Percentiles rank a stretch among this genome's conserved stretches.
These are phyloP conservation scores for Neotoma lepida DNA, from an alignment of 2,113 vertebrate species.

Conservation along the genomic window DNA sequence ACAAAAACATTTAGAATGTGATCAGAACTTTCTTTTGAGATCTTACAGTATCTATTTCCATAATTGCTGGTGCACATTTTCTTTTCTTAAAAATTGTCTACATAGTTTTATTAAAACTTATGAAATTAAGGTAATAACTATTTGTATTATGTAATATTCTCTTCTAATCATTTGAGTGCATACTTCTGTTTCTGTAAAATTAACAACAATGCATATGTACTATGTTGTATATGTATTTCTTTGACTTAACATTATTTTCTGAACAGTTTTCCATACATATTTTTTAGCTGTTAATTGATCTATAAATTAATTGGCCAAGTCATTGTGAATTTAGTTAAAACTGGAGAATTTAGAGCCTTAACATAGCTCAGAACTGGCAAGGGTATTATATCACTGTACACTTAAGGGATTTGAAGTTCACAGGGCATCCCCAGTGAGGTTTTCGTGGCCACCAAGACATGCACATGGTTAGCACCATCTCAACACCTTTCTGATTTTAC, in stretches of 20 bases:
- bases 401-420: neutral
- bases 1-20: neutral
- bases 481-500: rapidly evolving
- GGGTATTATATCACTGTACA: neutral
- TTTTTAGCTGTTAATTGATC: slow-evolving; percentile 22
- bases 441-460: neutral
- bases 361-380: neutral
- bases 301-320: neutral
- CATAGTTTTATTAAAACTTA: neutral
- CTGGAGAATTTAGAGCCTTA: neutral
- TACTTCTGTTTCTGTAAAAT: neutral
- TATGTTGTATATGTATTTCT: neutral
- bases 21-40: neutral
- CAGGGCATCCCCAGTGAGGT: rapidly evolving
- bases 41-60: neutral
- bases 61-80: neutral
- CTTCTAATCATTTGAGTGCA: neutral
- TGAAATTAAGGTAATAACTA: neutral
- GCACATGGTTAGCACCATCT: rapidly evolving
- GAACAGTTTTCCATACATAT: too few species aligned
- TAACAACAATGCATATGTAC: neutral
- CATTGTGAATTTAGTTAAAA: slow-evolving; percentile 14
- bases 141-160: neutral
- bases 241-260: neutral
- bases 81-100: neutral